These are phyloP conservation scores for Eupithecia exiguata DNA, from an alignment of 2,888 invertebrate genomes.

Conservation along the genomic window DNA sequence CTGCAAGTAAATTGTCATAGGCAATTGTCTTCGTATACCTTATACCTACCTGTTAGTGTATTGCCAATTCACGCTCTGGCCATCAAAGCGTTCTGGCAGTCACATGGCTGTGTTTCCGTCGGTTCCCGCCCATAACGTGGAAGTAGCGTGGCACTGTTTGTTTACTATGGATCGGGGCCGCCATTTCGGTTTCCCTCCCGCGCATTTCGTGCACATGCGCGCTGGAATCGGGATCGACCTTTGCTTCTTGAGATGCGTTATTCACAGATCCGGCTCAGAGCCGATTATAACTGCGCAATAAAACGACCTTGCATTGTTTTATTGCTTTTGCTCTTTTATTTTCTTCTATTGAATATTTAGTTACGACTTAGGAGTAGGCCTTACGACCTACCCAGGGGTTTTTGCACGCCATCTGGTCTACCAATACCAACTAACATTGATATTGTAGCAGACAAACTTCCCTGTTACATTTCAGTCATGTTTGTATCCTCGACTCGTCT, in stretches of 20 bases:
- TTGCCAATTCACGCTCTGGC: constrained; percentile 4
- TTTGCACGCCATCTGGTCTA: background rate
- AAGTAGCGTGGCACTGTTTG: constrained; percentile 46
- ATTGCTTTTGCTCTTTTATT: constrained; percentile 26
- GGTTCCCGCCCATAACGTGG: constrained; percentile 25
- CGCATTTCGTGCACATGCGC: constrained; percentile 65
- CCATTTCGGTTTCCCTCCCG: constrained; percentile 49
- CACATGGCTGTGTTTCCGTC: constrained; percentile 14
- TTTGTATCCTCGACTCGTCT: background rate
- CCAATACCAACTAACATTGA: background rate
- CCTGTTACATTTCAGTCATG: background rate
- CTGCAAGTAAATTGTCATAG: background rate
- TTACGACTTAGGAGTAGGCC: background rate
- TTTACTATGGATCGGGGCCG: constrained; percentile 52
- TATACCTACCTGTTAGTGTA: background rate
- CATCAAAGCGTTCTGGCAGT: constrained; percentile 1
- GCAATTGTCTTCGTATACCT: background rate
- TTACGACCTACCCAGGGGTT: background rate
- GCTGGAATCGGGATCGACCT: constrained; percentile 38
- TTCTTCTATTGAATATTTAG: constrained; percentile 9
- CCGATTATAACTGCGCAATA: constrained; percentile 33
- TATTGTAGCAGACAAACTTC: background rate
- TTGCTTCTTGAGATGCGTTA: constrained; percentile 27
- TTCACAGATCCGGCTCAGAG: constrained; percentile 28
- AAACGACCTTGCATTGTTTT: constrained; percentile 45